These are phyloP conservation scores for Alectura lathami DNA, from an alignment of 2,113 vertebrate species.

Conservation along the genomic window DNA sequence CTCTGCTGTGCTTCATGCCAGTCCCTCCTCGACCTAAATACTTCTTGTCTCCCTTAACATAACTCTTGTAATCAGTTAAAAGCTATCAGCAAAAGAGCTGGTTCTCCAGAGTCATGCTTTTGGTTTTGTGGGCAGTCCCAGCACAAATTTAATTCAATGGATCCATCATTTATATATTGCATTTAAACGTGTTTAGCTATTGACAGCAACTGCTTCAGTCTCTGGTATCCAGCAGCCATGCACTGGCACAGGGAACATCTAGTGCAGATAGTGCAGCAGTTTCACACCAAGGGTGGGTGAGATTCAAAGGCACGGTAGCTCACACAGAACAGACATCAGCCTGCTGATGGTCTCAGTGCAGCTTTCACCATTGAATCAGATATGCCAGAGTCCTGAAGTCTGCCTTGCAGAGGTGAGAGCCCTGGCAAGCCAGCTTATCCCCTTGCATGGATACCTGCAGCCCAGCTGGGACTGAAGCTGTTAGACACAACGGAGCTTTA, in stretches of 20 bases:
- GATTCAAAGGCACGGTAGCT: background rate
- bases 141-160: background rate
- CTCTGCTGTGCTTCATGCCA: background rate
- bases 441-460: background rate
- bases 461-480: background rate
- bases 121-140: background rate
- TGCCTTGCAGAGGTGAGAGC: background rate
- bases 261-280: background rate
- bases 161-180: background rate
- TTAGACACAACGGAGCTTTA: background rate
- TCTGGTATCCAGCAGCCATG: background rate
- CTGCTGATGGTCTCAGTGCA: background rate
- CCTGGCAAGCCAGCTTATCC: background rate
- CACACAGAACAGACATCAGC: background rate
- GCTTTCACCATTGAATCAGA: background rate
- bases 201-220: background rate
- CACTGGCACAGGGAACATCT: background rate
- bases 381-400: background rate
- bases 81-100: background rate
- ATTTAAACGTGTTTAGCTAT: background rate
- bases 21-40: background rate
- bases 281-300: background rate
- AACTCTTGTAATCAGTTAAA: background rate
- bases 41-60: background rate
- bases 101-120: background rate